phyloP scores from a whole-genome alignment of 1,140 invertebrate genomes.

The Aricia agestis region DNA sequence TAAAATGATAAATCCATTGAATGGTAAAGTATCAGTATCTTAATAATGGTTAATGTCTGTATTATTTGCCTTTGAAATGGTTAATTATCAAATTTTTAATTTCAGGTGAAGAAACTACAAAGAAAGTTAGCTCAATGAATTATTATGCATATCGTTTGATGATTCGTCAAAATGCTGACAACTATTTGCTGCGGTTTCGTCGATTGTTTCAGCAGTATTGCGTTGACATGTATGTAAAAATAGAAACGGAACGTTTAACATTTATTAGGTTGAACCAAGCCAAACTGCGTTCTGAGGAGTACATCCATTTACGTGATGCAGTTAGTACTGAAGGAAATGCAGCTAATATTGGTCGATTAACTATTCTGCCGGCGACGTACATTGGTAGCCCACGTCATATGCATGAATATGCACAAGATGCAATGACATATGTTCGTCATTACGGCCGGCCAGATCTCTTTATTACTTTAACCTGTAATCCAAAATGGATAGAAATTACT shows the following conservation, averaged over 20 bases:
- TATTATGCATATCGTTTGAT: constrained; percentile 39
- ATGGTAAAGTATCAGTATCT: constrained; percentile 29
- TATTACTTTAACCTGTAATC: constrained; percentile 71
- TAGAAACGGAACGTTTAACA: constrained; percentile 45
- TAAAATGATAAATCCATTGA: constrained; percentile 30
- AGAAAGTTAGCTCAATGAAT: constrained; percentile 45
- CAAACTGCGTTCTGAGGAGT: constrained; percentile 52
- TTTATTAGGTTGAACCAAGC: constrained; percentile 53
- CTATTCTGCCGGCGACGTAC: constrained; percentile 54
- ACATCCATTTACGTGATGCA: constrained; percentile 45
- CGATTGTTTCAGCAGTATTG: constrained; percentile 56
- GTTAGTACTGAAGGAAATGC: constrained; percentile 27
- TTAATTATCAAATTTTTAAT: constrained; percentile 7
- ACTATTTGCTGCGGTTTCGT: constrained; percentile 47
- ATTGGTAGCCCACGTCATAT: constrained; percentile 55
- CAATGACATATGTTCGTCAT: constrained; percentile 50
- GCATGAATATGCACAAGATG: constrained; percentile 63
- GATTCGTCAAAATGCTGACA: constrained; percentile 51
- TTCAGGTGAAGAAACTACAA: constrained; percentile 30
- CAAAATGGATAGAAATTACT: constrained; percentile 46
- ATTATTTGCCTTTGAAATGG: constrained; percentile 10
- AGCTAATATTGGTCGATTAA: constrained; percentile 31
- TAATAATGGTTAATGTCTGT: not conserved
- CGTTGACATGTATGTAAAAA: constrained; percentile 56
- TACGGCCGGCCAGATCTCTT: constrained; percentile 60